A percentile compares a stretch with the other conserved stretches of the same genome.
phyloP scores from a whole-genome alignment of 2,888 invertebrate species.

The Coenonympha arcania region DNA sequence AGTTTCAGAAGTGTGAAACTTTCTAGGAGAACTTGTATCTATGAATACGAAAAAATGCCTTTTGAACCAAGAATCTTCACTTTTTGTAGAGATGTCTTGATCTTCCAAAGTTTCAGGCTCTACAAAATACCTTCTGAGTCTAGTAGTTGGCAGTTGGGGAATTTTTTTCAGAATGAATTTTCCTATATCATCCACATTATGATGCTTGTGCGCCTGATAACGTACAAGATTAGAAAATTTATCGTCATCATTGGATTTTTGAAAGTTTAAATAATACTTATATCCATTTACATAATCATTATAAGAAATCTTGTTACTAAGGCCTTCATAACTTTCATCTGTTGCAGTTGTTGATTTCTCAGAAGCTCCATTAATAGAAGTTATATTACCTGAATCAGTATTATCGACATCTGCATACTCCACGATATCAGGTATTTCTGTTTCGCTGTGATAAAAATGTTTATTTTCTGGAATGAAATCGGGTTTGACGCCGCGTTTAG shows the following conservation, averaged over 20 bases:
- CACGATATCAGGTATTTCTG: slow-evolving; percentile 28
- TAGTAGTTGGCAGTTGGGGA: slow-evolving; percentile 39
- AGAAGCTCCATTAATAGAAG: background rate
- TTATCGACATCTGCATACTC: slow-evolving; percentile 24
- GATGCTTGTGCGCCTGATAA: slow-evolving; percentile 62
- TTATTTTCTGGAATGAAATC: slow-evolving; percentile 27
- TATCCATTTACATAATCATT: slow-evolving; percentile 59
- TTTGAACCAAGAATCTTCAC: slow-evolving; percentile 57
- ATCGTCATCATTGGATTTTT: slow-evolving; percentile 42
- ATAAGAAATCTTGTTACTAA: slow-evolving; percentile 50
- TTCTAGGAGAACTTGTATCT: slow-evolving; percentile 46
- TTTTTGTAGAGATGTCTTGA: slow-evolving; percentile 53
- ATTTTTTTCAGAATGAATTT: slow-evolving; percentile 57
- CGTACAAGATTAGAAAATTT: slow-evolving; percentile 53
- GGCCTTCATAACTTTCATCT: slow-evolving; percentile 37
- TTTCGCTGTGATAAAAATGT: slow-evolving; percentile 32
- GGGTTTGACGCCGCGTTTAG: slow-evolving; percentile 34
- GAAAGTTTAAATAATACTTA: slow-evolving; percentile 56
- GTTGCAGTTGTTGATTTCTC: slow-evolving; percentile 9
- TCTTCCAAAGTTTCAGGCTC: slow-evolving; percentile 46
- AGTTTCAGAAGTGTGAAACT: slow-evolving; percentile 49
- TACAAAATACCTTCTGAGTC: slow-evolving; percentile 38
- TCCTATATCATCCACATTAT: slow-evolving; percentile 62
- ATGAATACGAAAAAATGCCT: slow-evolving; percentile 55
- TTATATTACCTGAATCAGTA: slow-evolving; percentile 8